Evolutionary conservation across 2,113 vertebrate species (phyloP).

Genomic region (Sorex araneus): DNA sequence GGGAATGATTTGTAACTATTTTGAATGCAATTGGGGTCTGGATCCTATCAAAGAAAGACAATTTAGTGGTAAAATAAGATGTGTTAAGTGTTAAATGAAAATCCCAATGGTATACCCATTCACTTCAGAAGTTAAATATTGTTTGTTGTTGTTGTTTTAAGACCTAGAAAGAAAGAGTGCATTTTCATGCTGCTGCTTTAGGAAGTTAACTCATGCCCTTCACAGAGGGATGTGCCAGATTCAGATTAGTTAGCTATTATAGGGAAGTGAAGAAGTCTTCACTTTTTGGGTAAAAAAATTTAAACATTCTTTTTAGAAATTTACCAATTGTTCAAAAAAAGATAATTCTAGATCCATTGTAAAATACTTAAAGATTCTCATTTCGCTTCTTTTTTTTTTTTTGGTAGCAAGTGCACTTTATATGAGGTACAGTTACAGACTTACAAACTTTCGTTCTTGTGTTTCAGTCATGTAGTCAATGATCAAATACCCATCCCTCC

Average conservation of each 20-base stretch:
- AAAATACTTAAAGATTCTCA: constrained; percentile 61
- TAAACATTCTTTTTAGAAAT: background rate
- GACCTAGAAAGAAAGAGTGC: background rate
- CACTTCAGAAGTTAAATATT: background rate
- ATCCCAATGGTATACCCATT: background rate
- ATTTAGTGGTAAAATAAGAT: constrained; percentile 3
- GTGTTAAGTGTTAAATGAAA: constrained; percentile 25
- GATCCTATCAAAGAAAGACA: constrained; percentile 55
- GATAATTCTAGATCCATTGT: constrained; percentile 52
- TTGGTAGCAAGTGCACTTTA: no score
- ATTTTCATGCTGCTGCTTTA: background rate
- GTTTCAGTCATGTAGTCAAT: no score
- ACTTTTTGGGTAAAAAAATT: constrained; percentile 44
- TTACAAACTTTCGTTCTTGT: no score
- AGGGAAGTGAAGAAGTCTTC: background rate
- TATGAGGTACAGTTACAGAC: no score
- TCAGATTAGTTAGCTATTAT: background rate
- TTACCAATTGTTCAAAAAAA: constrained; percentile 62
- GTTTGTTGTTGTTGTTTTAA: background rate
- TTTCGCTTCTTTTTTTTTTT: constrained; percentile 56
- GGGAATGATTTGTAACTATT: constrained; percentile 29
- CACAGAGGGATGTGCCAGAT: background rate
- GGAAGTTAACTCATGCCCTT: background rate
- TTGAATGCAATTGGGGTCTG: constrained; percentile 33
- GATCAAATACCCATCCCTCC: no score